phyloP scores from a whole-genome alignment of 2,888 invertebrate species.

The Tiliacea citrago region DNA sequence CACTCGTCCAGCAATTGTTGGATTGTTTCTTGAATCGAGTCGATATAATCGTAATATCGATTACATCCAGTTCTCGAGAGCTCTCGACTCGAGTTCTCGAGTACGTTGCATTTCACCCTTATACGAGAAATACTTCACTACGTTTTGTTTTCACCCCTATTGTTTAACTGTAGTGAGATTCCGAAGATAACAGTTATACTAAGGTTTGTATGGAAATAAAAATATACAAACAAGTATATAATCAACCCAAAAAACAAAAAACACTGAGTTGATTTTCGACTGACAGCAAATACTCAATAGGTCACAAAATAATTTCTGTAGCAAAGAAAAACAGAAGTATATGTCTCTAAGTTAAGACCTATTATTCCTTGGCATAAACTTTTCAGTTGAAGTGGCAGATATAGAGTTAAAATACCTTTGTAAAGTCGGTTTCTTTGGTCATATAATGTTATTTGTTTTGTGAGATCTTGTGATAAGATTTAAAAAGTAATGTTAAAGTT shows the following conservation, averaged over 20 bases:
- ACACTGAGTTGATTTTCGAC: conserved; percentile 4
- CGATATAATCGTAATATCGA: conserved; percentile 81
- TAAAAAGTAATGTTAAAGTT: conserved; percentile 35
- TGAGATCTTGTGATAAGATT: conserved; percentile 53
- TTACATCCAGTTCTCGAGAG: conserved; percentile 72
- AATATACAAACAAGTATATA: neutral
- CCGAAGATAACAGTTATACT: conserved; percentile 54
- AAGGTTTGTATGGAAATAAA: conserved; percentile 20
- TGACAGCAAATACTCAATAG: neutral
- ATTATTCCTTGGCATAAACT: neutral
- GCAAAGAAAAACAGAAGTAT: neutral
- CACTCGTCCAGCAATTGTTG: conserved; percentile 41
- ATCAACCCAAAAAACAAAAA: neutral
- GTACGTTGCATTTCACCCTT: conserved; percentile 46
- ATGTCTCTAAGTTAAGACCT: fast-evolving
- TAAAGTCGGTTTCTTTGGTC: conserved; percentile 59
- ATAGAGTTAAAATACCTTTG: conserved; percentile 23
- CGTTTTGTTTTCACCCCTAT: conserved; percentile 60
- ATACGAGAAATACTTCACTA: conserved; percentile 27
- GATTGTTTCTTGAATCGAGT: conserved; percentile 54
- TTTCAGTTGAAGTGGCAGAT: conserved; percentile 9
- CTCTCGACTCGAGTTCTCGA: conserved; percentile 32
- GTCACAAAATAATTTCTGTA: neutral
- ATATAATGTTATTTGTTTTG: conserved; percentile 63
- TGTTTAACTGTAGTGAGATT: conserved; percentile 56